phyloP scores from a whole-genome alignment of 1,140 invertebrate species.

The Theocolax elegans region DNA sequence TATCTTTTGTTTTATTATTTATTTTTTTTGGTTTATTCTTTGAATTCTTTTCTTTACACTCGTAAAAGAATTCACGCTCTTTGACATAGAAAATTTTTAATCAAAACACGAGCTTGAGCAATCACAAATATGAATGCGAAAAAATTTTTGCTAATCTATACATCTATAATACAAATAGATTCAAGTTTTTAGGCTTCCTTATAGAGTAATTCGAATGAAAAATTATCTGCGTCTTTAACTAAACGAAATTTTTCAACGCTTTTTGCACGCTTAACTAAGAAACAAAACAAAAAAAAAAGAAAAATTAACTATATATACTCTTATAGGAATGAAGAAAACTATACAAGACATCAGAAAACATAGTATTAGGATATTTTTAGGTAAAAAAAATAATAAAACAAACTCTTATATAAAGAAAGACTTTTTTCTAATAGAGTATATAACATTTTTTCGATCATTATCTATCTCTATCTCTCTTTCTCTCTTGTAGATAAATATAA shows the following conservation, averaged over 20 bases:
- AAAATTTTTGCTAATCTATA: conserved; percentile 10
- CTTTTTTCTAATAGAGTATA: background rate
- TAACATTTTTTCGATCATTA: conserved; percentile 12
- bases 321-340: background rate
- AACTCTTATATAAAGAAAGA: background rate
- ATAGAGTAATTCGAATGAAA: conserved; percentile 21
- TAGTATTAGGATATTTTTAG: conserved; percentile 32
- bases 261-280: conserved; percentile 13
- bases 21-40: too few relatives aligned
- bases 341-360: background rate
- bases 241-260: conserved; percentile 31
- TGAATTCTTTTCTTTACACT: too few relatives aligned
- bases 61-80: too few relatives aligned
- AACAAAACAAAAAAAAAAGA: too few relatives aligned
- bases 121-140: conserved; percentile 8
- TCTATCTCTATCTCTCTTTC: too few relatives aligned
- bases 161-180: background rate
- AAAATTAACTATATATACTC: too few relatives aligned
- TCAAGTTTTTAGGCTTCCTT: conserved; percentile 22
- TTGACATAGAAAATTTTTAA: too few relatives aligned
- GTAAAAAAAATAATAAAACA: conserved; percentile 4
- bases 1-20: too few relatives aligned
- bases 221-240: conserved; percentile 11
- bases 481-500: background rate
- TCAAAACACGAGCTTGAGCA: conserved; percentile 34